phyloP scores from a whole-genome alignment of 2,113 vertebrate genomes.

The Tylochromis polylepis region DNA sequence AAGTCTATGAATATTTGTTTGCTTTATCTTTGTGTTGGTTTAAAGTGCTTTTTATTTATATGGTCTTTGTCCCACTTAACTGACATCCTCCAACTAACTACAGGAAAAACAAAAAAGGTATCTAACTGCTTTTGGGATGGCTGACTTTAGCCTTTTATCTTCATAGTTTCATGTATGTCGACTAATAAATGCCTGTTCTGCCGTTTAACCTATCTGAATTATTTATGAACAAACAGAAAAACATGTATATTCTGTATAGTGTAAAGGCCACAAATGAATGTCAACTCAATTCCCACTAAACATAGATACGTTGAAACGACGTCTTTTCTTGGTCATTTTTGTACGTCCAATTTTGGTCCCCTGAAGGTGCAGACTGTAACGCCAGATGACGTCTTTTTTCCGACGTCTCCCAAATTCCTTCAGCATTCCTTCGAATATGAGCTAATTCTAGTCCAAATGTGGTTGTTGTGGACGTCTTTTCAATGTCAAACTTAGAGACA shows the following conservation, averaged over 20 bases:
- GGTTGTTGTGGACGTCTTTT: no score
- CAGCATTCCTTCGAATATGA: no score
- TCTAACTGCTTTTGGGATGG: neutral
- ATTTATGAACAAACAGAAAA: neutral
- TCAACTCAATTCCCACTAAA: neutral
- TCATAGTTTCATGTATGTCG: neutral
- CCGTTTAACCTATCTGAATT: neutral
- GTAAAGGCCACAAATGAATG: neutral
- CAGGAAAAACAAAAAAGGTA: neutral
- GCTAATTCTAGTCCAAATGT: no score
- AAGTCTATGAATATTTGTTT: neutral
- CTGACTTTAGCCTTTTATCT: neutral
- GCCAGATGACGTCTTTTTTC: no score
- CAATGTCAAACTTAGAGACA: no score
- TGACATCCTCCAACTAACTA: neutral
- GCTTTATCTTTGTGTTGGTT: neutral
- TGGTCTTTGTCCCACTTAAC: neutral
- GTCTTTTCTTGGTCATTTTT: no score
- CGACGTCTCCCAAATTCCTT: no score
- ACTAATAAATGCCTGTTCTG: neutral
- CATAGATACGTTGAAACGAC: no score
- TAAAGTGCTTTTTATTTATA: neutral
- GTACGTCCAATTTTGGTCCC: no score
- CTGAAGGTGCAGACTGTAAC: no score
- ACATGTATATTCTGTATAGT: neutral